phyloP scores from a whole-genome alignment of 1,140 invertebrate genomes.

The Ruditapes philippinarum region DNA sequence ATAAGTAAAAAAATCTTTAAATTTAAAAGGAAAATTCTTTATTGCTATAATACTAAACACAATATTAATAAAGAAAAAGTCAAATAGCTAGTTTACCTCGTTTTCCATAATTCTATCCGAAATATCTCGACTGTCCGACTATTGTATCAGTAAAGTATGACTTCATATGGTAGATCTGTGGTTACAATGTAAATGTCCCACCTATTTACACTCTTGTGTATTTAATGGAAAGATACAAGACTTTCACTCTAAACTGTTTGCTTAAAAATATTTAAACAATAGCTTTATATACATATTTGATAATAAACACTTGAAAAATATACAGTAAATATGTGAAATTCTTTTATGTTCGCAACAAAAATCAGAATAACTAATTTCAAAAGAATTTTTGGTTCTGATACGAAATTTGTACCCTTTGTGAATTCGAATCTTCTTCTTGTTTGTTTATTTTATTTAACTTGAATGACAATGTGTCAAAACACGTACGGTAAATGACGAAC shows the following conservation, averaged over 20 bases:
- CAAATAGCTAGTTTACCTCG: background rate
- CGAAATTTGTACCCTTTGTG: too few relatives aligned
- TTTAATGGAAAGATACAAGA: constrained; percentile 11
- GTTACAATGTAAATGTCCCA: background rate
- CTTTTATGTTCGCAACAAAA: constrained; percentile 39
- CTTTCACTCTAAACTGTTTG: background rate
- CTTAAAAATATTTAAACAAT: constrained; percentile 27
- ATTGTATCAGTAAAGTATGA: background rate
- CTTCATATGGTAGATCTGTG: background rate
- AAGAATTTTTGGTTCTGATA: background rate
- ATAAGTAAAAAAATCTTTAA: too few relatives aligned
- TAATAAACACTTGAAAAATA: background rate
- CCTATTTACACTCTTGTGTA: background rate
- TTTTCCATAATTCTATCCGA: background rate
- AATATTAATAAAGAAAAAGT: too few relatives aligned
- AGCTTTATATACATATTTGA: constrained; percentile 21
- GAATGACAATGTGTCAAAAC: too few relatives aligned
- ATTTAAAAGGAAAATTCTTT: too few relatives aligned
- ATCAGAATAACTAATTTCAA: background rate
- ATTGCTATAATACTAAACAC: too few relatives aligned
- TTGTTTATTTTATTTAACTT: too few relatives aligned
- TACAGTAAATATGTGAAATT: background rate
- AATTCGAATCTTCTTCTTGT: too few relatives aligned
- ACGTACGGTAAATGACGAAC: too few relatives aligned
- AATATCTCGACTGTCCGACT: background rate